Percentiles rank a stretch among this genome's conserved stretches.
These are phyloP conservation scores for Stichopus chloronotus DNA, from an alignment of 35 echinoderm and acorn worm species.

Conservation along the genomic window DNA sequence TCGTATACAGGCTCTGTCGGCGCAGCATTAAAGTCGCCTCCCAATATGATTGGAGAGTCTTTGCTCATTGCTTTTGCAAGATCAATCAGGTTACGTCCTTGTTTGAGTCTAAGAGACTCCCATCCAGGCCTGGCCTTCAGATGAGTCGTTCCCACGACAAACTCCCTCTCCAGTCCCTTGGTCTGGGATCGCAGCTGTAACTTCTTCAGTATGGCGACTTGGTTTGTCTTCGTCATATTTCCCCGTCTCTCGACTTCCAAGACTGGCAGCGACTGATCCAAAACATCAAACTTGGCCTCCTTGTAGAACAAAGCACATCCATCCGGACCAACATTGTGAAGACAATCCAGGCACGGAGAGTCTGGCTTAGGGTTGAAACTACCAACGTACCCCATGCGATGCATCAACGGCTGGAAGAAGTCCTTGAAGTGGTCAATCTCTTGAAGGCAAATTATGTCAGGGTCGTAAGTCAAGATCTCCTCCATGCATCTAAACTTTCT, in stretches of 20 bases:
- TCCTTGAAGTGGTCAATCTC: conserved; percentile 95
- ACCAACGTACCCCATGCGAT: conserved; percentile 76
- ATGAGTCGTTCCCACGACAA: conserved; percentile 88
- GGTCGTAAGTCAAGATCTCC: conserved; percentile 97
- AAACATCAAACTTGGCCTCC: conserved; percentile 71
- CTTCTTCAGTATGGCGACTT: conserved; percentile 75
- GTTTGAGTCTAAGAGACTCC: conserved; percentile 66
- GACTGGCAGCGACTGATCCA: conserved; percentile 57
- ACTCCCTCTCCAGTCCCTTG: conserved; percentile 8
- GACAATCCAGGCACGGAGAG: conserved; percentile 86
- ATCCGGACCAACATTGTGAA: conserved; percentile 82
- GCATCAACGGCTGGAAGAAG: conserved; percentile 80
- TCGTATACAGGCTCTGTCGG: conserved; percentile 80
- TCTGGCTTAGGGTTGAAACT: conserved; percentile 92
- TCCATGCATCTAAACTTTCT: conserved; percentile 78
- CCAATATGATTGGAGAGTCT: conserved; percentile 65
- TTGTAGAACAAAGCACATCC: conserved; percentile 96
- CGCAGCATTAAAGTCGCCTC: conserved; percentile 95
- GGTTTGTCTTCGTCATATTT: conserved; percentile 62
- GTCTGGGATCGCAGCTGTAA: conserved; percentile 30
- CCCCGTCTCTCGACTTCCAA: conserved; percentile 62
- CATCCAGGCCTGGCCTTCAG: conserved; percentile 90
- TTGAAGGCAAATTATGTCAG: conserved; percentile 92
- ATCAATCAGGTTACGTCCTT: conserved; percentile 76
- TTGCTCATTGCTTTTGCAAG: conserved; percentile 55